Conservation (phyloP, 2,113 vertebrate genomes). For the Proteles cristata region DNA sequence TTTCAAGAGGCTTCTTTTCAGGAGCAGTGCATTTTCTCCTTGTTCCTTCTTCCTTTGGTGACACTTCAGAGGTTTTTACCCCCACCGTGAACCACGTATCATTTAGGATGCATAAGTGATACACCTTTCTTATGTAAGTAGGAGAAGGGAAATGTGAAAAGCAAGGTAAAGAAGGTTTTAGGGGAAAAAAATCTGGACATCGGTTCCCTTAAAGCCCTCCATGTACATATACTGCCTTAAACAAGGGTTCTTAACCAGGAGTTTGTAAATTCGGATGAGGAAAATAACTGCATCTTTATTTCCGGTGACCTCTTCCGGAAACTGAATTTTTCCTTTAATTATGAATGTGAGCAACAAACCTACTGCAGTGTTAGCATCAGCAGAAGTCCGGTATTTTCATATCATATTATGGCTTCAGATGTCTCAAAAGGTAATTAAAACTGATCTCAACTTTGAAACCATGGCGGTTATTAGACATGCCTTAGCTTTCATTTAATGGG, state of each 20-base stretch:
- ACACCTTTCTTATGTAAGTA: neutral
- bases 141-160: neutral
- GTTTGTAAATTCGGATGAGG: neutral
- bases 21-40: neutral
- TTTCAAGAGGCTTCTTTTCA: neutral
- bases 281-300: conserved; percentile 10
- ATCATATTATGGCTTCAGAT: neutral
- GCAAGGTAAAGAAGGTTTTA: neutral
- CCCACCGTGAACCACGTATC: neutral
- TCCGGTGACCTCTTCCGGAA: neutral
- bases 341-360: neutral
- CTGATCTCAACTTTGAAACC: neutral
- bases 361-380: neutral
- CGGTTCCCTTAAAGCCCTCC: neutral
- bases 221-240: neutral
- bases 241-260: neutral
- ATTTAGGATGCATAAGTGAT: rapidly evolving
- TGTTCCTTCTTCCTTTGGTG: neutral
- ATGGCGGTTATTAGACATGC: neutral
- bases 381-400: neutral
- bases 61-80: neutral
- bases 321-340: neutral
- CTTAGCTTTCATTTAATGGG: neutral
- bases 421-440: neutral
- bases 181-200: neutral